Conservation (phyloP, 2,888 invertebrate species). For the Automeris io region DNA sequence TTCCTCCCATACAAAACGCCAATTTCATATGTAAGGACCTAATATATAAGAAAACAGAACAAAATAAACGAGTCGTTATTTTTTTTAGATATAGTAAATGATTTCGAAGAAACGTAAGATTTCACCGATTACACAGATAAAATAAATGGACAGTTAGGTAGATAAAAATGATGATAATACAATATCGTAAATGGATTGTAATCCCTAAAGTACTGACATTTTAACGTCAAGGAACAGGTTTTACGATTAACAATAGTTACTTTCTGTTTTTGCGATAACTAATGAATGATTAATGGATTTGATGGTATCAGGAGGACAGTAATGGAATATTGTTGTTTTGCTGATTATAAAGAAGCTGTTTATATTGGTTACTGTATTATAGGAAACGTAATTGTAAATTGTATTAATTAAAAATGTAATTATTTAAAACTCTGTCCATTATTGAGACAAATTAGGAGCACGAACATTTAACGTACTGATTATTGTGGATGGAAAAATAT, state of each 20-base stretch:
- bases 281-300: slow-evolving; percentile 44
- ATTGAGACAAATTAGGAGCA: too few species aligned
- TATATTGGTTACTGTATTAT: slow-evolving; percentile 9
- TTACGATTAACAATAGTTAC: slow-evolving; percentile 31
- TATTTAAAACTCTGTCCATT: too few species aligned
- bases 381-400: background rate
- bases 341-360: slow-evolving; percentile 16
- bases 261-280: slow-evolving; percentile 42
- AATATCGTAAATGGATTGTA: slow-evolving; percentile 14
- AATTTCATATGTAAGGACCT: too few species aligned
- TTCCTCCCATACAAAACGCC: too few species aligned
- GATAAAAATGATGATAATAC: slow-evolving; percentile 3
- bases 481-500: too few species aligned
- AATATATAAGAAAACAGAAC: too few species aligned
- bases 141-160: background rate
- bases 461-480: too few species aligned
- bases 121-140: background rate
- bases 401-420: too few species aligned
- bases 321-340: slow-evolving; percentile 39
- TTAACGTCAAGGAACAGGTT: slow-evolving; percentile 30
- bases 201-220: slow-evolving; percentile 20
- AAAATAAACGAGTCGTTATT: slow-evolving; percentile 3
- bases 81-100: slow-evolving; percentile 8
- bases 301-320: slow-evolving; percentile 37
- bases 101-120: slow-evolving; percentile 6